Conservation (phyloP, 1,140 invertebrate genomes). For the Ganaspis sp. region DNA sequence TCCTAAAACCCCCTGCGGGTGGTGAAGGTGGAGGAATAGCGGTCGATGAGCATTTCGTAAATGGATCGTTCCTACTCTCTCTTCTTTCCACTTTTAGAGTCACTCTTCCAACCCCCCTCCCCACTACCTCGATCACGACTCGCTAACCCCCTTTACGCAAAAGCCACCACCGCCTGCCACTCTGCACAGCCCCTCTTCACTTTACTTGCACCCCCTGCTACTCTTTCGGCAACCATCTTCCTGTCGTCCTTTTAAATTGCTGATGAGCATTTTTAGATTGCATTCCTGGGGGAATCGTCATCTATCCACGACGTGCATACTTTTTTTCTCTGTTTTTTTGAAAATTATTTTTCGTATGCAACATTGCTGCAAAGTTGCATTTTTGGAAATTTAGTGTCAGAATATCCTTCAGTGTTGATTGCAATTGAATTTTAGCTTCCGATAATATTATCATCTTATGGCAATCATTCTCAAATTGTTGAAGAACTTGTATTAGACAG, state of each 20-base stretch:
- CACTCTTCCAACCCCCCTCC: background rate
- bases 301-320: too few relatives aligned
- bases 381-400: too few relatives aligned
- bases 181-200: slow-evolving; percentile 31
- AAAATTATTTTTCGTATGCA: too few relatives aligned
- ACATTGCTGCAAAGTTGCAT: background rate
- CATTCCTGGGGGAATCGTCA: background rate
- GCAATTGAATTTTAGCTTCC: too few relatives aligned
- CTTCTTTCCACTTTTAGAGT: slow-evolving; percentile 40
- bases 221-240: slow-evolving; percentile 44
- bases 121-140: slow-evolving; percentile 38
- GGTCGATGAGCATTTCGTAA: slow-evolving; percentile 75
- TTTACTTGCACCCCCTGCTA: slow-evolving; percentile 32
- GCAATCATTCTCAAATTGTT: too few relatives aligned
- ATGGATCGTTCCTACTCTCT: slow-evolving; percentile 61
- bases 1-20: slow-evolving; percentile 61
- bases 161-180: slow-evolving; percentile 33
- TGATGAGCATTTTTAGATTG: slow-evolving; percentile 76
- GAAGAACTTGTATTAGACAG: too few relatives aligned
- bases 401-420: too few relatives aligned
- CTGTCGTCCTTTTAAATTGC: slow-evolving; percentile 74
- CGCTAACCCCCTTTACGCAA: slow-evolving; percentile 38
- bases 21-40: slow-evolving; percentile 50
- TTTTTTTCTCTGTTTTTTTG: slow-evolving; percentile 49
- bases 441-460: too few relatives aligned